A percentile compares a stretch with the other conserved stretches of the same genome.
These are phyloP conservation scores for Drosophila pachea DNA, from an alignment of 1,140 invertebrate species.

Conservation along the genomic window DNA sequence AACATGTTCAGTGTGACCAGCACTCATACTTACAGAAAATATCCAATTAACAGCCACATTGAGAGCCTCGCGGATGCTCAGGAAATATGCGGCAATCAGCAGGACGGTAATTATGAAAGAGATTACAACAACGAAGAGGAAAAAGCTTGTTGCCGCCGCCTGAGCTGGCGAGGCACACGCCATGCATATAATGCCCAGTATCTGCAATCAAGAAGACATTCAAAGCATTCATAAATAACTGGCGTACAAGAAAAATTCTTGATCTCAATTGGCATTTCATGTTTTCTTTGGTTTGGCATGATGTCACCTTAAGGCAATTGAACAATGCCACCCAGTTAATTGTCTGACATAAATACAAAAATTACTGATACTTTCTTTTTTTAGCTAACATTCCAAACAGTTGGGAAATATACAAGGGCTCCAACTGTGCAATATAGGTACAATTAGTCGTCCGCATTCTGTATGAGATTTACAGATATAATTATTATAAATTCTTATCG, in stretches of 20 bases:
- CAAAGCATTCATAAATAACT: conserved; percentile 1
- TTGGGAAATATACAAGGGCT: too few relatives aligned
- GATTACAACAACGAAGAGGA: conserved; percentile 89
- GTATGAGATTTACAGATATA: too few relatives aligned
- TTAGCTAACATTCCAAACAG: too few relatives aligned
- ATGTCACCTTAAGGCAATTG: conserved; percentile 42
- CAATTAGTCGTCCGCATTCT: too few relatives aligned
- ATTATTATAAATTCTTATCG: too few relatives aligned
- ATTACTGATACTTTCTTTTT: neutral
- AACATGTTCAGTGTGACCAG: neutral
- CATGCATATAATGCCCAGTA: conserved; percentile 91
- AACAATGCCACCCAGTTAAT: conserved; percentile 19
- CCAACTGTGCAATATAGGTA: too few relatives aligned
- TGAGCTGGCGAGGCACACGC: conserved; percentile 84
- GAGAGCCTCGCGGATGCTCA: conserved; percentile 88
- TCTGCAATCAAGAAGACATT: conserved; percentile 79
- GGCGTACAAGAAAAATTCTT: conserved; percentile 8
- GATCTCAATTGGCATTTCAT: conserved; percentile 32
- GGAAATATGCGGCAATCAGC: conserved; percentile 88
- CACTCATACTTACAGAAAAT: conserved; percentile 84
- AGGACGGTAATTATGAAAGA: conserved; percentile 90
- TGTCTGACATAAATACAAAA: conserved; percentile 11
- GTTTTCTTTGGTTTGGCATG: conserved; percentile 11
- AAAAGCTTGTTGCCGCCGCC: conserved; percentile 85
- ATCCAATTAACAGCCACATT: conserved; percentile 91